Conservation (phyloP, 64 coral and sea anemone genomes). For the Pachyseris speciosa region DNA sequence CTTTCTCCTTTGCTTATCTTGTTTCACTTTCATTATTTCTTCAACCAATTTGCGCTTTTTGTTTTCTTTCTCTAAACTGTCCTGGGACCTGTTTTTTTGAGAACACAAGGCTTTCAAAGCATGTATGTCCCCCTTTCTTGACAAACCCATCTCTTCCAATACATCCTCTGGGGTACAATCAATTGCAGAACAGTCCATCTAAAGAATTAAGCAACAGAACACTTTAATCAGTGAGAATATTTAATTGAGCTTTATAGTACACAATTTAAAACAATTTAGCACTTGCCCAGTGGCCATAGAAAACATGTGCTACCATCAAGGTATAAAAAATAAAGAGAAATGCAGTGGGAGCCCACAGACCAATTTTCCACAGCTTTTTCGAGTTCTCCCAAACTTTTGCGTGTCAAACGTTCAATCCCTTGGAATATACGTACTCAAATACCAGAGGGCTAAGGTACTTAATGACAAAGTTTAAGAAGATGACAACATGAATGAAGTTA, state of each 20-base stretch:
- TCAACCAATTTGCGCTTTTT: constrained; percentile 30
- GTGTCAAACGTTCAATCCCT: constrained; percentile 15
- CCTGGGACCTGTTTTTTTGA: constrained; percentile 27
- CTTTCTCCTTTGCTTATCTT: constrained; percentile 30
- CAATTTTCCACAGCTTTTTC: constrained; percentile 5
- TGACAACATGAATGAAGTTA: background rate
- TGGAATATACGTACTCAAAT: background rate
- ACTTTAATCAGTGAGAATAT: constrained; percentile 19
- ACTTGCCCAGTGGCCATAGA: background rate
- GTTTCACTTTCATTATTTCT: constrained; percentile 36
- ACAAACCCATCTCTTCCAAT: constrained; percentile 20
- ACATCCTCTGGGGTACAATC: constrained; percentile 40
- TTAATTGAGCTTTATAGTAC: constrained; percentile 29
- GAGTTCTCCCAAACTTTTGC: constrained; percentile 8
- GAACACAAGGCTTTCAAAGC: constrained; percentile 45
- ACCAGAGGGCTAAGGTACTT: background rate
- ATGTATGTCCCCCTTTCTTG: constrained; percentile 52
- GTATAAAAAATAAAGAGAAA: background rate
- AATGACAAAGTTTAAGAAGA: constrained; percentile 25
- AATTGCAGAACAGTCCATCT: constrained; percentile 65
- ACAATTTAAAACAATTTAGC: background rate
- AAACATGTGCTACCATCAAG: too few relatives aligned
- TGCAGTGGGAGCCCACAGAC: constrained; percentile 1
- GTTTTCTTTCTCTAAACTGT: constrained; percentile 20
- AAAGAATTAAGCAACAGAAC: constrained; percentile 13